phyloP scores from a whole-genome alignment of 2,113 vertebrate species.

The Otocyon megalotis region DNA sequence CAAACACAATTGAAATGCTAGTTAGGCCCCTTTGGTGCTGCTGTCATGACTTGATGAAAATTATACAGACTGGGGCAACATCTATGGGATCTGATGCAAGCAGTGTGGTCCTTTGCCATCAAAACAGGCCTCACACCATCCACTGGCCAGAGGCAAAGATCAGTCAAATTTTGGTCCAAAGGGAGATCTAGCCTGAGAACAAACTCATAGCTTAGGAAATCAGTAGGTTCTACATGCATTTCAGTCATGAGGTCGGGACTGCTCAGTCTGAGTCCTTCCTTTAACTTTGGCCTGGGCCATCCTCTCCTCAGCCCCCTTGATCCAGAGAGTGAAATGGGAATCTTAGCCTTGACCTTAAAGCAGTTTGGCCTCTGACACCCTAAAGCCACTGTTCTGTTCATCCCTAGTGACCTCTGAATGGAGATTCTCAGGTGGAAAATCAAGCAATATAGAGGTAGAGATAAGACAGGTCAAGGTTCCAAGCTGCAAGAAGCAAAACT shows the following conservation, averaged over 20 bases:
- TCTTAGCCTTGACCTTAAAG: conserved; percentile 12
- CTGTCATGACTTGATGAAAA: conserved; percentile 76
- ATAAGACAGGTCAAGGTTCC: not conserved
- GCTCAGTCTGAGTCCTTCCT: not conserved
- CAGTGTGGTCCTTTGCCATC: conserved; percentile 70
- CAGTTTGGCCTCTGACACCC: not conserved
- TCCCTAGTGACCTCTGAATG: not conserved
- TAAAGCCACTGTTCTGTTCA: not conserved
- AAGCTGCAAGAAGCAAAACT: not conserved
- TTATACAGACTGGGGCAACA: conserved; percentile 13
- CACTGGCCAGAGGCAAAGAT: conserved; percentile 51
- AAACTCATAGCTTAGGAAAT: conserved; percentile 27
- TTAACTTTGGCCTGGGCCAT: not conserved
- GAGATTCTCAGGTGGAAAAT: not conserved
- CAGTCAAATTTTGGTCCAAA: conserved; percentile 40
- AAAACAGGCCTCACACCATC: conserved; percentile 56
- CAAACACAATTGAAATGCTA: conserved; percentile 66
- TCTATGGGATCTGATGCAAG: conserved; percentile 43
- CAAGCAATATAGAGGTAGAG: not conserved
- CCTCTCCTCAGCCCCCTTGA: not conserved
- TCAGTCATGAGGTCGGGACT: not conserved
- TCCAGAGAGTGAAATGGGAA: not conserved
- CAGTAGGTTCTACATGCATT: not conserved
- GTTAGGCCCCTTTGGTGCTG: conserved; percentile 56
- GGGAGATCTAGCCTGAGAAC: conserved; percentile 11